Evolutionary conservation across 2,888 invertebrate species (phyloP).

Genomic region (Camponotus fellah): DNA sequence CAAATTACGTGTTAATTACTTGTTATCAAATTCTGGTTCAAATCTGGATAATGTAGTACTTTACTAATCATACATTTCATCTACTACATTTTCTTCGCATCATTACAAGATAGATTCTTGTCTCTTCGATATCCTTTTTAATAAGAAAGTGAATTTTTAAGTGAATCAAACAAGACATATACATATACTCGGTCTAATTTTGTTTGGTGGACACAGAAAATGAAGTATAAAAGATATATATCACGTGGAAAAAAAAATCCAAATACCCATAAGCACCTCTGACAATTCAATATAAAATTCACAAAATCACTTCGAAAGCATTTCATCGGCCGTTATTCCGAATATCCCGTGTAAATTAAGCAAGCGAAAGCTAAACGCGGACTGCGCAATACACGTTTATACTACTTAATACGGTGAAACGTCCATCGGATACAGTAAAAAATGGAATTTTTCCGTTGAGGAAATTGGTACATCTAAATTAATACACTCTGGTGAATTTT

Average conservation of each 20-base stretch:
- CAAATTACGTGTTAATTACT: neutral
- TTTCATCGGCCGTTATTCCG: neutral
- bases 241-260: neutral
- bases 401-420: slow-evolving; percentile 8
- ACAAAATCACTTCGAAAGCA: neutral
- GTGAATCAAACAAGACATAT: neutral
- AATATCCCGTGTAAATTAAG: neutral
- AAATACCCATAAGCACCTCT: neutral
- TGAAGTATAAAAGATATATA: neutral
- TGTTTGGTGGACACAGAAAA: slow-evolving; percentile 1
- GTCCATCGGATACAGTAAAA: neutral
- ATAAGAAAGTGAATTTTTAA: neutral
- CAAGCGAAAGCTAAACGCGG: neutral
- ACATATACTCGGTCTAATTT: neutral
- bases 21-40: neutral
- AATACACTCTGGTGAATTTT: neutral
- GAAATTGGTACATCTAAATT: neutral
- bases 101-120: neutral
- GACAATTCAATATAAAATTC: slow-evolving; percentile 2
- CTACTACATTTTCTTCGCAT: neutral
- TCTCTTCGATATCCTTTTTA: neutral
- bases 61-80: neutral
- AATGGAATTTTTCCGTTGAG: neutral
- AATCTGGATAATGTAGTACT: neutral
- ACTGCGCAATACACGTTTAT: neutral